Percentiles rank a stretch among this genome's conserved stretches.
phyloP scores from a whole-genome alignment of 1,140 invertebrate species.

The Geopemphigus sp. region DNA sequence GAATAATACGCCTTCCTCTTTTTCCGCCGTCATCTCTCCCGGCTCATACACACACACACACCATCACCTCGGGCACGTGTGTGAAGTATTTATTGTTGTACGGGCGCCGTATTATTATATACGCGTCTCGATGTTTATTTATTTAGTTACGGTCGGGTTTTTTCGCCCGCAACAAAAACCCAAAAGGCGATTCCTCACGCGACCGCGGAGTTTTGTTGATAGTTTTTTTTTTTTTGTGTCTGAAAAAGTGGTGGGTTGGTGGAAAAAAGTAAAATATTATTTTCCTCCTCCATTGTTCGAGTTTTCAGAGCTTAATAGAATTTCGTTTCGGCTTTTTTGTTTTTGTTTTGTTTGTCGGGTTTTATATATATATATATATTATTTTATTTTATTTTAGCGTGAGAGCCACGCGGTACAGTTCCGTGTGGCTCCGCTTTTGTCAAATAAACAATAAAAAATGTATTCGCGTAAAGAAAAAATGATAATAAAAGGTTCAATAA shows the following conservation, averaged over 20 bases:
- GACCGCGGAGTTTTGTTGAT: slow-evolving; percentile 22
- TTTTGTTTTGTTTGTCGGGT: slow-evolving; percentile 22
- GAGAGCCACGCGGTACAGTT: slow-evolving; percentile 21
- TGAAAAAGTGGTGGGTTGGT: slow-evolving; percentile 33
- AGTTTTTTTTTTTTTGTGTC: slow-evolving; percentile 31
- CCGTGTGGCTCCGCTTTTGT: slow-evolving; percentile 43
- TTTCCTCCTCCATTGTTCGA: slow-evolving; percentile 47
- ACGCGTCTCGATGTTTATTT: neutral
- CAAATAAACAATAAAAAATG: slow-evolving; percentile 48
- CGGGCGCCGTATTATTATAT: neutral
- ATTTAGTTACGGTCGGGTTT: slow-evolving; percentile 2
- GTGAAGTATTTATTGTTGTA: neutral
- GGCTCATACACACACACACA: too few relatives aligned
- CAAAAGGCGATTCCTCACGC: slow-evolving; percentile 45
- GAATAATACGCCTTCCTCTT: neutral
- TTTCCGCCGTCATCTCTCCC: too few relatives aligned
- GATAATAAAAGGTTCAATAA: slow-evolving; percentile 24
- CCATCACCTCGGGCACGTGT: too few relatives aligned
- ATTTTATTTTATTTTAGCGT: slow-evolving; percentile 27
- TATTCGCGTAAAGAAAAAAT: slow-evolving; percentile 29
- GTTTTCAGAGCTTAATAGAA: slow-evolving; percentile 48
- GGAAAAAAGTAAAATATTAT: slow-evolving; percentile 48
- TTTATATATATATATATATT: too few relatives aligned
- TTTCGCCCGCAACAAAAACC: slow-evolving; percentile 10
- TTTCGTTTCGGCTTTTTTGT: slow-evolving; percentile 44